phyloP scores from a whole-genome alignment of 2,797 vertebrate genomes.

The Chaenodraco wilsoni region DNA sequence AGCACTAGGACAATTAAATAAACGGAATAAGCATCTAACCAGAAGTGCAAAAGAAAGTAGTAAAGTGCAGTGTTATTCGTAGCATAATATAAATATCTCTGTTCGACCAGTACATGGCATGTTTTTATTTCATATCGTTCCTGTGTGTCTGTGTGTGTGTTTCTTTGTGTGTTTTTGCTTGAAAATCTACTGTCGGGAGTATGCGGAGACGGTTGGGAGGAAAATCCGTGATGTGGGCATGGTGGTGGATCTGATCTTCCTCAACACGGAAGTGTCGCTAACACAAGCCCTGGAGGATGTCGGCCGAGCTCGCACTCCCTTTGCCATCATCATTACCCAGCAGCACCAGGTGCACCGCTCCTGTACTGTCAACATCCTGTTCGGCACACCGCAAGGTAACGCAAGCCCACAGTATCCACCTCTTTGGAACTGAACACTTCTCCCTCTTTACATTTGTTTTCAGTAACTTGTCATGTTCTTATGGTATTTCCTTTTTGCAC shows the following conservation, averaged over 20 bases:
- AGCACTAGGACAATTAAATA: no score
- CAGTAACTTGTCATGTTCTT: no score
- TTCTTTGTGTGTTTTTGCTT: constrained; percentile 39
- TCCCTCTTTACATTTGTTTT: no score
- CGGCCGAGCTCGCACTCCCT: constrained; percentile 94
- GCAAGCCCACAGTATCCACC: fast-evolving
- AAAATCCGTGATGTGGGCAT: constrained; percentile 96
- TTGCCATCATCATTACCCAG: constrained; percentile 97
- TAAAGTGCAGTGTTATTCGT: no score
- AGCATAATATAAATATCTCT: not conserved
- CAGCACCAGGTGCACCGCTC: constrained; percentile 98
- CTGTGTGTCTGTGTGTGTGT: not conserved
- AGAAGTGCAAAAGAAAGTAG: no score
- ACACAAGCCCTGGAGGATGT: constrained; percentile 97
- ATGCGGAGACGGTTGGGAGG: constrained; percentile 95
- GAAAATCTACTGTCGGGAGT: constrained; percentile 86
- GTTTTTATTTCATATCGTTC: constrained; percentile 67
- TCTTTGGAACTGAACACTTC: no score
- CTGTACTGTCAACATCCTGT: constrained; percentile 98
- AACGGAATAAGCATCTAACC: no score
- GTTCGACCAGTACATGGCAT: not conserved
- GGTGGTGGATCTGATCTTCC: constrained; percentile 99
- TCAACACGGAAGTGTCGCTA: constrained; percentile 97
- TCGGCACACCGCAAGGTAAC: constrained; percentile 97
- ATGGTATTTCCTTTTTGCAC: no score